phyloP scores from a whole-genome alignment of 2,888 invertebrate species.

The Coecobrya sp. region DNA sequence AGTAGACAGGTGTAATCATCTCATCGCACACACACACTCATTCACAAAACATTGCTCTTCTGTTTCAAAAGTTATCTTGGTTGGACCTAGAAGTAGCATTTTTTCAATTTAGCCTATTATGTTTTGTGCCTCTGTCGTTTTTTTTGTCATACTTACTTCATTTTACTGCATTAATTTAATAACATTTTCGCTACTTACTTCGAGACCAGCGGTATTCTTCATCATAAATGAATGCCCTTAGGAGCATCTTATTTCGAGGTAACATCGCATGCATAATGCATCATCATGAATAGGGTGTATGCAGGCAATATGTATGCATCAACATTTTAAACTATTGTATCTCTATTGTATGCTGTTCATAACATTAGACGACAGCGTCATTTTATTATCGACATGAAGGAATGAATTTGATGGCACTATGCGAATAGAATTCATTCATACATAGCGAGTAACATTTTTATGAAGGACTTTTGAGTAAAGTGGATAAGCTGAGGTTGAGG shows the following conservation, averaged over 20 bases:
- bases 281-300: no score
- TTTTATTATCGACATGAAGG: neutral
- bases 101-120: conserved; percentile 3
- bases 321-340: no score
- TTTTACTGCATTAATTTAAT: neutral
- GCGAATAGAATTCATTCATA: neutral
- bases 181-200: neutral
- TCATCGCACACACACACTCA: neutral
- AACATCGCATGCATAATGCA: no score
- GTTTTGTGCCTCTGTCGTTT: neutral
- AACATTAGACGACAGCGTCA: neutral
- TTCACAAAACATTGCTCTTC: neutral
- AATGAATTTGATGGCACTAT: neutral
- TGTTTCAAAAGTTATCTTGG: neutral
- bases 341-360: no score
- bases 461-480: conserved; percentile 5
- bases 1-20: conserved; percentile 61
- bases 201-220: neutral
- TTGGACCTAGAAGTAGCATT: neutral
- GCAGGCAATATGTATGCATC: no score
- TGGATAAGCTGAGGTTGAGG: conserved; percentile 18
- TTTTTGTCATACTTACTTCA: neutral
- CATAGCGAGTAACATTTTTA: conserved; percentile 4
- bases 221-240: neutral
- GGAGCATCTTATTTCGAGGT: neutral